Percentiles rank a stretch among this genome's conserved stretches.
These are phyloP conservation scores for Myotis pilosus DNA, from an alignment of 2,797 vertebrate genomes.

Conservation along the genomic window DNA sequence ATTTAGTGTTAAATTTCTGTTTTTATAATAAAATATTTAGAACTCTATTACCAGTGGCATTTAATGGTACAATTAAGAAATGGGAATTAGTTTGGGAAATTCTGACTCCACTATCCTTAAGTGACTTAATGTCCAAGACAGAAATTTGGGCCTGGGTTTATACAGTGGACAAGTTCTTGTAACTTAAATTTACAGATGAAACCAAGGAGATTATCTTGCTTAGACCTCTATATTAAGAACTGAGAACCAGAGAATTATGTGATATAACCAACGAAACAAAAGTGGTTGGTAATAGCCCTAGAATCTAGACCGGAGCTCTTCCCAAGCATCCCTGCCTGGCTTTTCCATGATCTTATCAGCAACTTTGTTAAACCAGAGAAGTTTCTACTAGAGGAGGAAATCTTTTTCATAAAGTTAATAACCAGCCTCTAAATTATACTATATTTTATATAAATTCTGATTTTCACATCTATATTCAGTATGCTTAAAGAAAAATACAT, in stretches of 20 bases:
- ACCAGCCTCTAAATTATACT: background rate
- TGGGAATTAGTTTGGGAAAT: conserved; percentile 42
- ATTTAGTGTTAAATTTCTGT: conserved; percentile 18
- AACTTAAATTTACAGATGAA: conserved; percentile 47
- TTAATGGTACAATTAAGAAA: conserved; percentile 3
- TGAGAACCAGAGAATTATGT: conserved; percentile 25
- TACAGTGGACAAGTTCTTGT: background rate
- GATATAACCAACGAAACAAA: conserved; percentile 33
- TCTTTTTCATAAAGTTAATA: conserved; percentile 38
- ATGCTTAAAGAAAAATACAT: conserved; percentile 33
- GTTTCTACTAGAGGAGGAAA: conserved; percentile 16
- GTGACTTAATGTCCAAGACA: conserved; percentile 43
- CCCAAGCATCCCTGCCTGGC: background rate
- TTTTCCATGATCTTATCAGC: conserved; percentile 4
- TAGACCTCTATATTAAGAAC: conserved; percentile 34
- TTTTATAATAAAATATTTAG: conserved; percentile 29
- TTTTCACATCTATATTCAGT: background rate
- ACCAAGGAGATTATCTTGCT: conserved; percentile 36
- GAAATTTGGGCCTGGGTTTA: background rate
- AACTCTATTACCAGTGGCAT: background rate
- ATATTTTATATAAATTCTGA: conserved; percentile 14
- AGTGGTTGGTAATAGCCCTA: background rate
- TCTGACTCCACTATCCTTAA: background rate
- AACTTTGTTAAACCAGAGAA: background rate
- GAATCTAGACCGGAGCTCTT: conserved; percentile 17